Percentiles rank a stretch among this genome's conserved stretches.
These are phyloP conservation scores for Jacana jacana DNA, from an alignment of 2,113 vertebrate genomes.

Conservation along the genomic window DNA sequence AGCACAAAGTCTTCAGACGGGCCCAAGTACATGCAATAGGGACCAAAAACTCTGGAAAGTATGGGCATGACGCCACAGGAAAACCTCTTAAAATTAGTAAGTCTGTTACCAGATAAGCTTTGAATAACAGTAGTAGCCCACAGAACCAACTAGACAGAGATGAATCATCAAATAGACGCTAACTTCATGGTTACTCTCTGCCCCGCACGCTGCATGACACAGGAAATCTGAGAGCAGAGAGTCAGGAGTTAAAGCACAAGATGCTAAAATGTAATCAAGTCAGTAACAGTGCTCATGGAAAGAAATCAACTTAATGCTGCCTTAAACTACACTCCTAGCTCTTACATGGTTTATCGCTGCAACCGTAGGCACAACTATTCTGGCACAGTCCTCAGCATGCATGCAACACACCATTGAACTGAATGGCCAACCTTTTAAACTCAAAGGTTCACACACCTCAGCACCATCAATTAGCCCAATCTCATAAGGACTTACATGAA, in stretches of 20 bases:
- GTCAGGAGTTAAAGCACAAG: not conserved
- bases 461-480: not conserved
- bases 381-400: not conserved
- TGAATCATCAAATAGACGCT: not conserved
- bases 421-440: not conserved
- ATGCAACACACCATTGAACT: fast-evolving
- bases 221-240: not conserved
- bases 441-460: not conserved
- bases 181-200: not conserved
- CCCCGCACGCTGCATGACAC: fast-evolving
- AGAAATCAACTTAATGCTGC: not conserved
- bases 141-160: not conserved
- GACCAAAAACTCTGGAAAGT: not conserved
- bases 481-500: not conserved
- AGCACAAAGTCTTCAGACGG: not conserved
- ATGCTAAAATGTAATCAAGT: not conserved
- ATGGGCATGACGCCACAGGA: fast-evolving
- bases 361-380: not conserved
- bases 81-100: not conserved
- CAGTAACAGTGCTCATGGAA: not conserved
- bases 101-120: not conserved
- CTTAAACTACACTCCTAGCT: not conserved
- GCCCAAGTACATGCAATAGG: not conserved
- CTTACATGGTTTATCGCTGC: not conserved
- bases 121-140: not conserved